These are phyloP conservation scores for Drosophila santomea DNA, from an alignment of 1,140 invertebrate genomes.

Conservation along the genomic window DNA sequence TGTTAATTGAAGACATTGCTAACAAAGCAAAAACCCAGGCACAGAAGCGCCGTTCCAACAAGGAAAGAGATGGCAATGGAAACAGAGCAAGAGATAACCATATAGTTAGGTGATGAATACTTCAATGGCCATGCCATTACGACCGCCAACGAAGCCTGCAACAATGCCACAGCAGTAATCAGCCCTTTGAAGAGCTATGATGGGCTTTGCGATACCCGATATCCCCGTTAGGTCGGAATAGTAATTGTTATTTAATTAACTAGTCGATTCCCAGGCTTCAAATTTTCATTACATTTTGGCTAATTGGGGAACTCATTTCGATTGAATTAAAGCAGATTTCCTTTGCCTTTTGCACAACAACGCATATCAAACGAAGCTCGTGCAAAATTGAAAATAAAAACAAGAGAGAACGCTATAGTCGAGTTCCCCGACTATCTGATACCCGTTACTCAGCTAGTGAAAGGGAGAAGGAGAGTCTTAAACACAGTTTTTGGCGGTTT, in stretches of 20 bases:
- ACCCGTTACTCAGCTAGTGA: too few species aligned
- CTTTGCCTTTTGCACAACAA: too few species aligned
- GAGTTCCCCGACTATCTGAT: too few species aligned
- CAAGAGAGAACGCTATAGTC: too few species aligned
- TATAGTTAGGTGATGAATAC: not conserved
- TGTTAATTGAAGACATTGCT: constrained; percentile 75
- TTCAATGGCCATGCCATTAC: constrained; percentile 41
- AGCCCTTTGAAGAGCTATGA: constrained; percentile 12
- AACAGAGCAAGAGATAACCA: constrained; percentile 2
- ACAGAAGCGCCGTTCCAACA: constrained; percentile 11
- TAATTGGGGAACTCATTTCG: not conserved
- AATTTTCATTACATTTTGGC: not conserved
- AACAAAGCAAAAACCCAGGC: constrained; percentile 43
- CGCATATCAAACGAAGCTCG: too few species aligned
- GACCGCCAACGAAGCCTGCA: constrained; percentile 16
- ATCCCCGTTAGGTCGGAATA: not conserved
- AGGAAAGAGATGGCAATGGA: constrained; percentile 14
- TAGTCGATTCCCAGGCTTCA: constrained; percentile 5
- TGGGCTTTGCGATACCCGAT: constrained; percentile 8
- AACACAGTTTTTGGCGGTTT: too few species aligned
- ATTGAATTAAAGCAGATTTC: not conserved
- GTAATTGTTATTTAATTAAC: constrained; percentile 40
- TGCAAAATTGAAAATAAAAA: too few species aligned
- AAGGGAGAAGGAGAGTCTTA: too few species aligned
- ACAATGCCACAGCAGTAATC: constrained; percentile 20